Percentiles rank a stretch among this genome's conserved stretches.
These are phyloP conservation scores for Lasioglossum lativentre DNA, from an alignment of 2,888 invertebrate species.

Conservation along the genomic window DNA sequence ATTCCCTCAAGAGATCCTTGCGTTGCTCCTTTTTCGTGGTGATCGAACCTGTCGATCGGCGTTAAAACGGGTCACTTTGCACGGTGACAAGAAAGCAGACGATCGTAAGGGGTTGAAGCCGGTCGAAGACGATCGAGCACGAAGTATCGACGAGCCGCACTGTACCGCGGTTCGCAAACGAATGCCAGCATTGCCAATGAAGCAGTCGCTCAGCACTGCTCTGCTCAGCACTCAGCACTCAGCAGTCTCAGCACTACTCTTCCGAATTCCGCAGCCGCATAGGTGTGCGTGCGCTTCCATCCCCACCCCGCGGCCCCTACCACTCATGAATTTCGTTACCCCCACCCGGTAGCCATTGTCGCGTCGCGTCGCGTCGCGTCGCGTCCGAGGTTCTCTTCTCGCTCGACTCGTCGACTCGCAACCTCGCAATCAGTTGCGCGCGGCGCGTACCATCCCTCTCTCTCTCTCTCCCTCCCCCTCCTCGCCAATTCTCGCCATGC, in stretches of 20 bases:
- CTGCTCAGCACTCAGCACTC: too few relatives aligned
- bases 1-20: not conserved
- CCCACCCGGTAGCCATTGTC: not conserved
- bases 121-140: not conserved
- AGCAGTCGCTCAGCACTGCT: not conserved
- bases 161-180: constrained; percentile 66
- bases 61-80: not conserved
- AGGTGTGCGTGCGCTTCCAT: constrained; percentile 66
- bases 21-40: not conserved
- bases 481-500: not conserved
- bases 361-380: not conserved
- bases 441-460: constrained; percentile 28
- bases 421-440: not conserved
- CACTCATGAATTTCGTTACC: constrained; percentile 35
- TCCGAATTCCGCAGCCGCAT: constrained; percentile 72
- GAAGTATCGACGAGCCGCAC: constrained; percentile 48
- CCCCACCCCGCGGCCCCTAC: constrained; percentile 18
- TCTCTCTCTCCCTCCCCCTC: constrained; percentile 16
- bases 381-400: constrained; percentile 28
- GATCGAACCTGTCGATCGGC: too few relatives aligned
- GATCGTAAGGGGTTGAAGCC: constrained; percentile 21
- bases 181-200: not conserved
- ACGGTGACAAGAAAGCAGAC: not conserved
- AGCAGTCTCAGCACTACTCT: too few relatives aligned
- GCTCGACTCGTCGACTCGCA: constrained; percentile 19